Evolutionary conservation across 2,888 invertebrate genomes (phyloP).

Genomic region (Lysandra bellargus): DNA sequence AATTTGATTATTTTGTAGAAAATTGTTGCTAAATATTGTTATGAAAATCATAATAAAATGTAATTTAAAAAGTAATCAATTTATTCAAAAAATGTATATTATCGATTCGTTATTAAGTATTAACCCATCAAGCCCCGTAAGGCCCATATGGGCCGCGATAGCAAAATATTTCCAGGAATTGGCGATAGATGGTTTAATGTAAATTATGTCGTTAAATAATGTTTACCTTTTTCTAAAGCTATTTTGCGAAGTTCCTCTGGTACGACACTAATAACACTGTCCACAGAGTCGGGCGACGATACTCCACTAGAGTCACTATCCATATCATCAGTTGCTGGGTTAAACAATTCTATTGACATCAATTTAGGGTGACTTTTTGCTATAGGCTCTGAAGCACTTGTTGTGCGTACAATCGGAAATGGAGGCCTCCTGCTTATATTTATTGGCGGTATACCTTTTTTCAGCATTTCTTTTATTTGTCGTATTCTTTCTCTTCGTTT

Average conservation of each 20-base stretch:
- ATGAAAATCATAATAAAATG: no score
- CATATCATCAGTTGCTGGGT: slow-evolving; percentile 94
- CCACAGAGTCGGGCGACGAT: slow-evolving; percentile 92
- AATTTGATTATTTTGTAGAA: slow-evolving; percentile 24
- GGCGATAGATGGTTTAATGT: no score
- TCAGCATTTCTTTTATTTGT: slow-evolving; percentile 86
- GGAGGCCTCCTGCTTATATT: slow-evolving; percentile 71
- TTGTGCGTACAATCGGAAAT: slow-evolving; percentile 86
- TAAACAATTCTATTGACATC: slow-evolving; percentile 90
- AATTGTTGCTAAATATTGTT: not conserved
- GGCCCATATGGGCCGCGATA: no score
- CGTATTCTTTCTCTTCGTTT: slow-evolving; percentile 83
- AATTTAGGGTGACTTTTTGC: slow-evolving; percentile 87
- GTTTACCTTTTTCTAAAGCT: slow-evolving; percentile 70
- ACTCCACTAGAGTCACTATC: slow-evolving; percentile 94
- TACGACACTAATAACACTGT: slow-evolving; percentile 90
- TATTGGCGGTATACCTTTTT: slow-evolving; percentile 84
- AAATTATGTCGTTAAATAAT: not conserved
- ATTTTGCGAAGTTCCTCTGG: slow-evolving; percentile 80
- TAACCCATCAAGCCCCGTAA: no score
- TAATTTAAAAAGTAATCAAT: no score
- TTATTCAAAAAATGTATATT: no score
- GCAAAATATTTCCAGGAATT: no score
- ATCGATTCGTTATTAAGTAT: no score
- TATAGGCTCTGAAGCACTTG: slow-evolving; percentile 81